These are phyloP conservation scores for Mormyrus hasselquistii DNA, from an alignment of 2,797 vertebrate species.

Conservation along the genomic window DNA sequence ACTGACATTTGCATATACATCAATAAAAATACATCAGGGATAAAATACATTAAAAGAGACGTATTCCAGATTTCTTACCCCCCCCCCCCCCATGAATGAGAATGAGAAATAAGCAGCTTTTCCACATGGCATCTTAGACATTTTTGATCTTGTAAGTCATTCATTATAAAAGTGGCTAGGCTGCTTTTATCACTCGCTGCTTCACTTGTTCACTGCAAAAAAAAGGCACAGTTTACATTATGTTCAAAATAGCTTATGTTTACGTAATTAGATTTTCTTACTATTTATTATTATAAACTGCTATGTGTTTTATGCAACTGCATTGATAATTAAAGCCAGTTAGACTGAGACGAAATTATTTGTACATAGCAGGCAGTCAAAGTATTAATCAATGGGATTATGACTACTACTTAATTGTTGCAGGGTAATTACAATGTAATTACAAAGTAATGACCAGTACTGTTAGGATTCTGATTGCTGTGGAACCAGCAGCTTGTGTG, in stretches of 20 bases:
- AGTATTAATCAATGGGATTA: background rate
- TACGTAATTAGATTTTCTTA: background rate
- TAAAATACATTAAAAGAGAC: background rate
- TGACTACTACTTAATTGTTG: background rate
- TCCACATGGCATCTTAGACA: background rate
- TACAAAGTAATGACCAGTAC: background rate
- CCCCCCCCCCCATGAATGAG: background rate
- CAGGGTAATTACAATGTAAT: conserved; percentile 6
- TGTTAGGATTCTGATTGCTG: background rate
- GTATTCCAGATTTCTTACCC: background rate
- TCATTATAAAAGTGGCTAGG: background rate
- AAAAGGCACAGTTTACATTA: background rate
- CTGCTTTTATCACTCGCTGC: background rate
- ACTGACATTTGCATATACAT: background rate
- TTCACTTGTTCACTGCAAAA: background rate
- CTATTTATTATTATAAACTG: background rate
- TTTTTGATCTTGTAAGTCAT: background rate
- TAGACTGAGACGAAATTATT: background rate
- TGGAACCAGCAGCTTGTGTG: background rate
- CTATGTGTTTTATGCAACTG: background rate
- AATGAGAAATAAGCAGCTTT: background rate
- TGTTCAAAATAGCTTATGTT: background rate
- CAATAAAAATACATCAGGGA: background rate
- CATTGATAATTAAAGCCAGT: background rate
- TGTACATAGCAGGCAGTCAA: background rate